These are phyloP conservation scores for Ectobius pallidus DNA, from an alignment of 2,888 invertebrate species.

Conservation along the genomic window DNA sequence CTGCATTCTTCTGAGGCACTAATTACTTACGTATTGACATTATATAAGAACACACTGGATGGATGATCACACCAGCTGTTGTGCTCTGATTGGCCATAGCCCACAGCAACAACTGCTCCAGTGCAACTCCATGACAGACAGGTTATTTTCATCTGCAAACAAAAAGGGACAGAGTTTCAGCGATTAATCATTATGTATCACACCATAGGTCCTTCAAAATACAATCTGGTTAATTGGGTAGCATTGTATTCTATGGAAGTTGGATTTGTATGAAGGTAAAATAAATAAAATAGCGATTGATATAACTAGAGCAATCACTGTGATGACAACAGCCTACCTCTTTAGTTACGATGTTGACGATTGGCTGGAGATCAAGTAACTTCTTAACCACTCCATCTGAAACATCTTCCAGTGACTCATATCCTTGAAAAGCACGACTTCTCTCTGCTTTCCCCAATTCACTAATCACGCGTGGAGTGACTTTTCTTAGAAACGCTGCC, in stretches of 20 bases:
- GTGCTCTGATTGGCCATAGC: slow-evolving; percentile 44
- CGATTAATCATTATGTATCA: background rate
- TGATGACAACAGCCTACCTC: background rate
- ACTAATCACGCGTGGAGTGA: slow-evolving; percentile 39
- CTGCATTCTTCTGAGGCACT: background rate
- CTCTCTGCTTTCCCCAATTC: slow-evolving; percentile 39
- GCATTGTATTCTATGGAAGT: too few species aligned
- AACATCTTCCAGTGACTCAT: slow-evolving; percentile 28
- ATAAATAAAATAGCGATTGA: too few species aligned
- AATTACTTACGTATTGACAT: slow-evolving; percentile 45
- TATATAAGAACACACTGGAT: slow-evolving; percentile 46
- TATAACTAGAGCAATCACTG: background rate
- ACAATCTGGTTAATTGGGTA: too few species aligned
- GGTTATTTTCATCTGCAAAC: slow-evolving; percentile 45
- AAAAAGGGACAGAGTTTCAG: background rate
- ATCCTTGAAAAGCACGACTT: slow-evolving; percentile 35
- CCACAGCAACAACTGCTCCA: slow-evolving; percentile 46
- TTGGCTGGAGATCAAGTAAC: slow-evolving; percentile 31
- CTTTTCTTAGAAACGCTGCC: slow-evolving; percentile 34
- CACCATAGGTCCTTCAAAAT: background rate
- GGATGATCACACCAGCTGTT: slow-evolving; percentile 47
- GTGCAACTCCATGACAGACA: slow-evolving; percentile 48
- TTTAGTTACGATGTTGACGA: background rate
- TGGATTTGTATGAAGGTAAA: too few species aligned
- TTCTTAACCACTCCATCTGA: slow-evolving; percentile 20